Base-by-base conservation (phyloP, 2,113 vertebrate species). In the Ginglymostoma cirratum region DNA sequence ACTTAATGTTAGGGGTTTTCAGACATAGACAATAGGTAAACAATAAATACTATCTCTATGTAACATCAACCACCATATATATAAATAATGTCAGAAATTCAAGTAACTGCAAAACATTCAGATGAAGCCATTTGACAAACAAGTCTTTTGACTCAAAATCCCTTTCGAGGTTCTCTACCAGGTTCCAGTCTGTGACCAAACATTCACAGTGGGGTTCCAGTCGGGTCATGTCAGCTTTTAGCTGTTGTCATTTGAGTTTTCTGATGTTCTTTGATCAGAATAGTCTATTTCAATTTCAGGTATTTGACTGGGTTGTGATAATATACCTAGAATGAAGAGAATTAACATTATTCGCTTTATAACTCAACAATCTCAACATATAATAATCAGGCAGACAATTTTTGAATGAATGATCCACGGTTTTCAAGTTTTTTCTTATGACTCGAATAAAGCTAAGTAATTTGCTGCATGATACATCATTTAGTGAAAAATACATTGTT, bases 21-120 rank as follows among this genome's bases (percentile, higher is more conserved):
- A 95, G 69, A 72, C 94, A 95, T 69, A 72, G 94, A 95, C 94
- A 95, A 72, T 93, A 93, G 66, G 70, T 70, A 95, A 95, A 95
- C 69, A 72, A 72, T 95, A 95, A 72, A 72, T 76, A 95, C 94
- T 72, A 95, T 76, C 94, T 34, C 67, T 95, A 95, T 70, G 24
- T 52, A 95, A 95, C 94, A 95, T 95, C 94, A 95, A 95, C 94
- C 94, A 95, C 94, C 94, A 95, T 42, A 95, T 95, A 72, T 72
- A 93, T 95, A 70, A 72, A 95, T 95, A 95, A 72, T 76, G 94
- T 72, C 94, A 72, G 94, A 95, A 72, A 95, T 95, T 95, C 94
- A 95, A 72, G 94, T 95, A 95, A 95, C 94, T 72, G 94, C 94
- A 72, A 72, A 95, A 95, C 94, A 95, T 95, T 95, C 94, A 95